Evolutionary conservation across 1,140 invertebrate genomes (phyloP).

Genomic region (Drosophila ogumai): DNA sequence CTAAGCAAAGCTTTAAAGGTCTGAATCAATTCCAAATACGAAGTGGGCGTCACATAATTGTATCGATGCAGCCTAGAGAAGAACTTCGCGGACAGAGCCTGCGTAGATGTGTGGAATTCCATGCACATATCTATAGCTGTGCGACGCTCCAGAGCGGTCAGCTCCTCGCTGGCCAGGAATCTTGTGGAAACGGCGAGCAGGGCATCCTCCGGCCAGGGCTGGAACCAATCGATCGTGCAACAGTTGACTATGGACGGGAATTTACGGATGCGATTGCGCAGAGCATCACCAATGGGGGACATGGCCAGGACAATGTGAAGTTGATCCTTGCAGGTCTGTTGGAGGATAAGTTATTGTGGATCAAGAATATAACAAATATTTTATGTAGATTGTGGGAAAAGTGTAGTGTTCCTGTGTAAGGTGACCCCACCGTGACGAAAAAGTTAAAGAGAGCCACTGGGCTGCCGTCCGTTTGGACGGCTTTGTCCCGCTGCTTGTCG

Average conservation of each 20-base stretch:
- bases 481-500: constrained; percentile 95
- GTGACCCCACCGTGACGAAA: constrained; percentile 88
- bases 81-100: constrained; percentile 91
- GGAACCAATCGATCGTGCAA: constrained; percentile 99
- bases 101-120: constrained; percentile 94
- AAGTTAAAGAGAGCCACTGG: constrained; percentile 96
- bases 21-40: constrained; percentile 96
- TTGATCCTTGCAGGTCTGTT: constrained; percentile 94
- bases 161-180: constrained; percentile 94
- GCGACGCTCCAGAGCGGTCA: constrained; percentile 89
- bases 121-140: constrained; percentile 95
- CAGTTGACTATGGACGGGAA: constrained; percentile 98
- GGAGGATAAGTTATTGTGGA: no score
- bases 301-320: constrained; percentile 96
- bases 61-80: constrained; percentile 89
- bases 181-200: constrained; percentile 94
- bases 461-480: constrained; percentile 96
- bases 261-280: constrained; percentile 94
- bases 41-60: constrained; percentile 97
- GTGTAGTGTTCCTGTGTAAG: background rate
- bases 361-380: background rate
- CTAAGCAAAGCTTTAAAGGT: constrained; percentile 94
- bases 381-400: background rate
- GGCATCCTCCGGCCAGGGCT: constrained; percentile 97
- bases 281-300: constrained; percentile 95